phyloP scores from a whole-genome alignment of 92 coral and sea anemone species.

The Galaxea fascicularis region DNA sequence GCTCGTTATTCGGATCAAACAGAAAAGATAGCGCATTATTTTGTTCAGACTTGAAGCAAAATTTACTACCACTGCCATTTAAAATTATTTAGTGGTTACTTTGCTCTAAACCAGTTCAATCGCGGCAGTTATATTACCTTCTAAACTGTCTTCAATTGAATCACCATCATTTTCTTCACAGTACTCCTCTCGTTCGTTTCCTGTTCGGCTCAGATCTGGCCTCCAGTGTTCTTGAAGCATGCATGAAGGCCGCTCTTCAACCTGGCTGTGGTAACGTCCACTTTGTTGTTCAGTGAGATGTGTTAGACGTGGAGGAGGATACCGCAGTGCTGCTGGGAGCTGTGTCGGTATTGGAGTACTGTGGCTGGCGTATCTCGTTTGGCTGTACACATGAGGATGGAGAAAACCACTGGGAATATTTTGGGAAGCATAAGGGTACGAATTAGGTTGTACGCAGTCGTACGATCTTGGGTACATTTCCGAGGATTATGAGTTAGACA shows the following conservation, averaged over 20 bases:
- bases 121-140: constrained; percentile 26
- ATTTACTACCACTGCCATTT: neutral
- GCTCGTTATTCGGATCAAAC: neutral
- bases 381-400: constrained; percentile 45
- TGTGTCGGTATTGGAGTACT: constrained; percentile 24
- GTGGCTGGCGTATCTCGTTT: constrained; percentile 50
- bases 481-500: constrained; percentile 22
- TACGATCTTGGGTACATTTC: constrained; percentile 50
- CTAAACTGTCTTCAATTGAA: constrained; percentile 28
- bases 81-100: neutral
- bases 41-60: neutral
- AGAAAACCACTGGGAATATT: constrained; percentile 29
- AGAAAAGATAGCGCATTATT: neutral
- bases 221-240: constrained; percentile 55
- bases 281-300: constrained; percentile 45
- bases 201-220: neutral
- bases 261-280: neutral
- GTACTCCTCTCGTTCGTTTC: constrained; percentile 14
- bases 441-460: constrained; percentile 34
- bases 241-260: constrained; percentile 50
- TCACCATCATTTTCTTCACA: constrained; percentile 41
- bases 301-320: constrained; percentile 44
- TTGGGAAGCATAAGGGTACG: constrained; percentile 25
- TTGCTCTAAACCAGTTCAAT: constrained; percentile 4
- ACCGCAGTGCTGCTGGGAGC: neutral